Evolutionary conservation across 2,113 vertebrate species (phyloP).

Genomic region (Phaetusa simplex): DNA sequence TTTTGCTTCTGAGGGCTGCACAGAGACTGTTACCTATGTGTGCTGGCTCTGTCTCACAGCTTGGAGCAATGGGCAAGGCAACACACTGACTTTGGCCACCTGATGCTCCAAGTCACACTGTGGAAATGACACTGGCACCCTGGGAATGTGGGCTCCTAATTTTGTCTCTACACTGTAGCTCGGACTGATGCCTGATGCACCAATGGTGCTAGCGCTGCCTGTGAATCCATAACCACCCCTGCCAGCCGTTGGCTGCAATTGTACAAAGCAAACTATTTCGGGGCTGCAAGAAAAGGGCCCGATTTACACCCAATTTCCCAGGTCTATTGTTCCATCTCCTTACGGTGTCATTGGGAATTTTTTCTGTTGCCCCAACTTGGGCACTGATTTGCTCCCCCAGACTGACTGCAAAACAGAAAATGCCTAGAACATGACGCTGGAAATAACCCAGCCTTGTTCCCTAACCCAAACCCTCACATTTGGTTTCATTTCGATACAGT

Average conservation of each 20-base stretch:
- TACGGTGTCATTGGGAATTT: accelerated
- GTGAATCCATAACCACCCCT: background rate
- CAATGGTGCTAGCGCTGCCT: background rate
- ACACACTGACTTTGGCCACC: background rate
- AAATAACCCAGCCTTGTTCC: background rate
- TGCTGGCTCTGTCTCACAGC: background rate
- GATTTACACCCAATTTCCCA: background rate
- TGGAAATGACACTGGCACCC: background rate
- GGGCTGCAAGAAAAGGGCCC: background rate
- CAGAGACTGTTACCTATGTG: background rate
- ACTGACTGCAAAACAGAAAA: background rate
- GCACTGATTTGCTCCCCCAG: background rate
- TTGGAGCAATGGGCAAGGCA: background rate
- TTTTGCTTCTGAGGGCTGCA: background rate
- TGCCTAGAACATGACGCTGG: background rate
- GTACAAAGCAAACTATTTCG: background rate
- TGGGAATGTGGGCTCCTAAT: accelerated
- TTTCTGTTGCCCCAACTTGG: background rate
- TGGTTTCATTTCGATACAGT: conserved; percentile 67
- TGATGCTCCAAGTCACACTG: background rate
- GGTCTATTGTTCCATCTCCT: background rate
- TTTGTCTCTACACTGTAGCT: accelerated
- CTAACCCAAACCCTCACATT: background rate
- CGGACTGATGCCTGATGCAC: accelerated
- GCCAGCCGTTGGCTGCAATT: background rate